Percentiles rank a stretch among this genome's conserved stretches.
These are phyloP conservation scores for Mycetomoellerius zeteki DNA, from an alignment of 1,140 invertebrate species.

Conservation along the genomic window DNA sequence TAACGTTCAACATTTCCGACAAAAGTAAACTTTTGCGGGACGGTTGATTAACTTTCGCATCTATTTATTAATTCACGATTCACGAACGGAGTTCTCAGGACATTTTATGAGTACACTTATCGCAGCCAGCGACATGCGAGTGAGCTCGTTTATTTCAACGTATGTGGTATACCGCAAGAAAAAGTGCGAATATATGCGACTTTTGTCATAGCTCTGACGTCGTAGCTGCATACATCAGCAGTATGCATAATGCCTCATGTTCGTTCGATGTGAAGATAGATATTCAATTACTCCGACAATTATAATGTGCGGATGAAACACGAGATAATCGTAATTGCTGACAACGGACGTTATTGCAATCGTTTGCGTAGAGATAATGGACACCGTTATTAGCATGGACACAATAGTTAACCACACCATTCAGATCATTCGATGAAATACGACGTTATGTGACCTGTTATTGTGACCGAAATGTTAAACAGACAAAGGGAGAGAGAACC, in stretches of 20 bases:
- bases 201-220: slow-evolving; percentile 24
- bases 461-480: not conserved
- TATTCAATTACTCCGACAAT: slow-evolving; percentile 35
- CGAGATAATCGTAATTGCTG: slow-evolving; percentile 47
- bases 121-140: not conserved
- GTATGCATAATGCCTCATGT: slow-evolving; percentile 11
- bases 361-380: slow-evolving; percentile 38
- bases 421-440: not conserved
- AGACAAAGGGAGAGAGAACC: not conserved
- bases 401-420: slow-evolving; percentile 13
- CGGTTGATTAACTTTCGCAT: slow-evolving; percentile 55
- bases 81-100: slow-evolving; percentile 19
- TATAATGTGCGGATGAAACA: slow-evolving; percentile 13
- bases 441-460: not conserved
- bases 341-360: slow-evolving; percentile 21
- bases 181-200: slow-evolving; percentile 21
- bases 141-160: slow-evolving; percentile 49
- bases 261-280: slow-evolving; percentile 48
- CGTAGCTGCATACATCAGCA: not conserved
- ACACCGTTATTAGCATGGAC: slow-evolving; percentile 24
- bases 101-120: slow-evolving; percentile 52
- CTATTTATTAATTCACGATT: slow-evolving; percentile 61
- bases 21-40: slow-evolving; percentile 27
- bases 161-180: slow-evolving; percentile 19
- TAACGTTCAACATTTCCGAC: slow-evolving; percentile 33